phyloP scores from a whole-genome alignment of 2,113 vertebrate genomes.

The Terrapene triunguis region DNA sequence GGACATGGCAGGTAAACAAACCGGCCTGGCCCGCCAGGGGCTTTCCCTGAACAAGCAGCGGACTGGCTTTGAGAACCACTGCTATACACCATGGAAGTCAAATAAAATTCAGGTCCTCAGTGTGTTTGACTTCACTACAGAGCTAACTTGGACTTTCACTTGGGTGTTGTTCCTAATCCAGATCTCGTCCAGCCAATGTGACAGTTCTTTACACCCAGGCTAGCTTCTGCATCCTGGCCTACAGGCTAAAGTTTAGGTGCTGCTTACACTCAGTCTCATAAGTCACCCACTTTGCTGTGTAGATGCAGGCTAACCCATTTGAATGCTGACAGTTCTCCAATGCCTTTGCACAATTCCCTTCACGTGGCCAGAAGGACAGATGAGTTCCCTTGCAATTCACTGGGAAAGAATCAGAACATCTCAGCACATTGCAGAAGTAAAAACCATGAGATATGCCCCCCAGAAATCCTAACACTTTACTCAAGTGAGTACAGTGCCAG shows the following conservation, averaged over 20 bases:
- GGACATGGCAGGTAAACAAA: too few relatives aligned
- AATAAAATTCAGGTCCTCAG: not conserved
- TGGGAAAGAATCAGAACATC: not conserved
- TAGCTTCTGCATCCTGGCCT: not conserved
- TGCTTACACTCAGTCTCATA: not conserved
- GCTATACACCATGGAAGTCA: not conserved
- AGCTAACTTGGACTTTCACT: not conserved
- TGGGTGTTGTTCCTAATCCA: not conserved
- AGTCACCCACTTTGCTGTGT: not conserved
- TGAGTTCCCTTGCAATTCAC: not conserved
- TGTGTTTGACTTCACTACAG: not conserved
- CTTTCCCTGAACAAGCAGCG: too few relatives aligned
- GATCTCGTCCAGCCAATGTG: not conserved
- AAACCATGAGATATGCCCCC: not conserved
- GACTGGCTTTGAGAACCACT: too few relatives aligned
- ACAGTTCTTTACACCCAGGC: not conserved
- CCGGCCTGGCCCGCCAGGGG: too few relatives aligned
- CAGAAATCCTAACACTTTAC: not conserved
- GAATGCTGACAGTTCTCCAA: not conserved
- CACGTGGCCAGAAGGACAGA: not conserved
- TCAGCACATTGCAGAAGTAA: not conserved
- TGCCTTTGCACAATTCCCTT: not conserved
- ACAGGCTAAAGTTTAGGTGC: not conserved
- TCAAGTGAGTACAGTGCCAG: not conserved
- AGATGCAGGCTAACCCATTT: rapidly evolving